These are phyloP conservation scores for Phyllotreta striolata DNA, from an alignment of 2,888 invertebrate species.

Conservation along the genomic window DNA sequence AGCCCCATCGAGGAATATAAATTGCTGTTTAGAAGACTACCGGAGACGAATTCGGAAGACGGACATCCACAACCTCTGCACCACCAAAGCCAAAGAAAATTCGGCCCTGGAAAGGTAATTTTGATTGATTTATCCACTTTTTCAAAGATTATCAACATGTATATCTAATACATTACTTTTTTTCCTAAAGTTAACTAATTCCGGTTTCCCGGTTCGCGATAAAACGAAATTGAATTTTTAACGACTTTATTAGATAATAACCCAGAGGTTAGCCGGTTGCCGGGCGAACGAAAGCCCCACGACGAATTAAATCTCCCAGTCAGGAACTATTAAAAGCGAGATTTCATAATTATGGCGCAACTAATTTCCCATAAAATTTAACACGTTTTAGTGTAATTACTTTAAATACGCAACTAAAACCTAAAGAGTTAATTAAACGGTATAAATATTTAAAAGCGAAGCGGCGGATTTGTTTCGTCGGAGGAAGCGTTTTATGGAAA, in stretches of 20 bases:
- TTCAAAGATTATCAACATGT: neutral
- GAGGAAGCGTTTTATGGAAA: too few relatives aligned
- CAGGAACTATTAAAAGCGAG: conserved; percentile 7
- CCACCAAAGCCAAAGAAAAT: conserved; percentile 61
- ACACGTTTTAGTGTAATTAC: conserved; percentile 7
- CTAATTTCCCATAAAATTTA: conserved; percentile 14
- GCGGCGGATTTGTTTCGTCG: neutral
- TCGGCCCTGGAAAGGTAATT: conserved; percentile 35
- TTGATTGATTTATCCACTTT: neutral
- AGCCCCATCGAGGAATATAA: conserved; percentile 74
- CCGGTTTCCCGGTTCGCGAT: neutral
- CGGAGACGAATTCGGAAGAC: conserved; percentile 60
- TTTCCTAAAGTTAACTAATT: too few relatives aligned
- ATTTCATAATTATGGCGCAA: conserved; percentile 3
- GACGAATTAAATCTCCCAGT: neutral
- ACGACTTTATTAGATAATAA: conserved; percentile 3
- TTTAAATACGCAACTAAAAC: conserved; percentile 9
- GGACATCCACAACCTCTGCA: conserved; percentile 61
- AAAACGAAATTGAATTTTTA: conserved; percentile 11
- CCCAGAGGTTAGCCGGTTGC: neutral
- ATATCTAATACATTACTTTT: neutral
- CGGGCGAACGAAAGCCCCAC: neutral
- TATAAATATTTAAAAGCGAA: conserved; percentile 12
- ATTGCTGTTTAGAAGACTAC: conserved; percentile 70
- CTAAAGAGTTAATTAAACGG: conserved; percentile 9